Conservation (phyloP, 2,113 vertebrate species). For the Xiphophorus hellerii region DNA sequence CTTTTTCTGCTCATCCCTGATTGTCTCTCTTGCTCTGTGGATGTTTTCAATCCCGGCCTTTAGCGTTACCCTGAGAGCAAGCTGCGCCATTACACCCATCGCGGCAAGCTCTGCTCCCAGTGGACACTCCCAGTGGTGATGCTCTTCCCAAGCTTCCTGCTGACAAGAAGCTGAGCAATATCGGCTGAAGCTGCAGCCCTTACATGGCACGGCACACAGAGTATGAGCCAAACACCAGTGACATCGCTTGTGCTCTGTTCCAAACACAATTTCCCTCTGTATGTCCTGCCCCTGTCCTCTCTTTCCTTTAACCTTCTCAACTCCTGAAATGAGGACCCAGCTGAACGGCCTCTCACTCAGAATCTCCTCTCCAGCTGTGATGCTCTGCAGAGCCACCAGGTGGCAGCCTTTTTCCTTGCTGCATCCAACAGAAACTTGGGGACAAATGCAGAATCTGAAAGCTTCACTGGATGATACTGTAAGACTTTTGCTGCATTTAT, state of each 20-base stretch:
- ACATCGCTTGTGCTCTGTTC: slow-evolving; percentile 83
- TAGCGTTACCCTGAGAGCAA: slow-evolving; percentile 86
- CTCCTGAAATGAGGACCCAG: slow-evolving; percentile 85
- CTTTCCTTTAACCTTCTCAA: slow-evolving; percentile 27
- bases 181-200: slow-evolving; percentile 85
- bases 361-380: slow-evolving; percentile 85
- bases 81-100: slow-evolving; percentile 86
- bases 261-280: slow-evolving; percentile 36
- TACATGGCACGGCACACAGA: slow-evolving; percentile 81
- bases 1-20: slow-evolving; percentile 6
- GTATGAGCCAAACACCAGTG: slow-evolving; percentile 86
- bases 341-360: slow-evolving; percentile 88
- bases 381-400: slow-evolving; percentile 81
- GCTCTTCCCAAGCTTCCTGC: slow-evolving; percentile 83
- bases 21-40: slow-evolving; percentile 46
- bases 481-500: slow-evolving; percentile 13
- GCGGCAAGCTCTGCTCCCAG: slow-evolving; percentile 82
- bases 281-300: not conserved
- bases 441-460: slow-evolving; percentile 60
- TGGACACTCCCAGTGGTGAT: slow-evolving; percentile 88
- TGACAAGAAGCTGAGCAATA: slow-evolving; percentile 87
- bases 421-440: slow-evolving; percentile 75
- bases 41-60: slow-evolving; percentile 82
- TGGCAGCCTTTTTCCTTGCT: slow-evolving; percentile 85
- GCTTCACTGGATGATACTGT: slow-evolving; percentile 1